Base-by-base conservation (phyloP, 2,888 invertebrate species). In the Dicycla oo region DNA sequence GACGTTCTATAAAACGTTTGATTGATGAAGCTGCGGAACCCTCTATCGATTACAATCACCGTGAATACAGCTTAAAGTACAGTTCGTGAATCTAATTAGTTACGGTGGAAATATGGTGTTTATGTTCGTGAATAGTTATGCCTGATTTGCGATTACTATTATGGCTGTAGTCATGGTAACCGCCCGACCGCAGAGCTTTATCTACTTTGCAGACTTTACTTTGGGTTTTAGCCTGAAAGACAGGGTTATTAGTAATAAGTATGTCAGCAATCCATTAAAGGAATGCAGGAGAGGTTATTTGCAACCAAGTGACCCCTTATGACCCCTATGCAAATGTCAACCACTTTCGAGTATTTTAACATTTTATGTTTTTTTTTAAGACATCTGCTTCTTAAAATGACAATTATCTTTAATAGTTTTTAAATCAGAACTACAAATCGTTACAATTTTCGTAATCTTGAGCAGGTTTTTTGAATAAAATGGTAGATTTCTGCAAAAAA, bases 31-130 rank as follows among this genome's bases (percentile, higher is more conserved):
- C 79, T 73, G 56, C 80, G 78, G 75, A 61, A 71, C 80, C 85
- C 83, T 85, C 89, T 86, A 91, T 91, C 88, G 88, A 90, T 91
- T 88, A 90, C 88, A 89, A 90, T 90, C 87, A 88, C 82, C 77
- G 86, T 76, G 83, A 84, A 84, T 71, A 72, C 73, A 68, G 74
- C 78, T 69, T 66, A 69, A 30, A 51, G 72, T 73, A 64, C 62
- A 60, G 64, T 69, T 71, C 63, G 66, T 70, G 65, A 45, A 74
- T 66, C 58, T 82, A 75, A 79, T 83, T 72, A 72, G 71, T 75
- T 40, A 53, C 11, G 15, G 45, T 38, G 51, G 57, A 49, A 62
- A 56, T 63, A 68, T 77, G 49, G n/a, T 72, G 64, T 61, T 57
- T 54, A 26, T 56, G 49, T 61, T 64, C 30, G 63, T 51, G 53